Percentiles rank a stretch among this genome's conserved stretches.
Conservation (phyloP, 2,797 vertebrate genomes). For the Ptychobarbus kaznakovi region DNA sequence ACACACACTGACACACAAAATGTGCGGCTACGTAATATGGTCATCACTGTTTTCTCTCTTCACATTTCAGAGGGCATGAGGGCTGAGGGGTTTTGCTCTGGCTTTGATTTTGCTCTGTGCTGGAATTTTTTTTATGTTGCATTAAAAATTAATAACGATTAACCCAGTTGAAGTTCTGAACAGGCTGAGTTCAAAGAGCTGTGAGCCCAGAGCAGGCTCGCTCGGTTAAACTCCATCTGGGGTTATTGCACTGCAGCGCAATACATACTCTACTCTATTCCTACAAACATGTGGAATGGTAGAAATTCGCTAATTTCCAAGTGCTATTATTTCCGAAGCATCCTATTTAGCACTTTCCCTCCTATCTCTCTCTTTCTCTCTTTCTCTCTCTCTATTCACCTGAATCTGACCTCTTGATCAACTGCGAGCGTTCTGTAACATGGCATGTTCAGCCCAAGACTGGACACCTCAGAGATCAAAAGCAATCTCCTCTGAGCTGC, state of each 20-base stretch:
- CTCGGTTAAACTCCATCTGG: constrained; percentile 77
- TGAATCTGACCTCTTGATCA: constrained; percentile 81
- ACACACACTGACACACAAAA: constrained; percentile 47
- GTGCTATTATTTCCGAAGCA: constrained; percentile 12
- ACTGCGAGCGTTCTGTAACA: constrained; percentile 77
- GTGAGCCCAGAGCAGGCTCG: constrained; percentile 77
- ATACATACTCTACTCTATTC: constrained; percentile 64
- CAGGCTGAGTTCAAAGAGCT: constrained; percentile 84
- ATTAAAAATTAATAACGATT: constrained; percentile 88
- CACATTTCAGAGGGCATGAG: constrained; percentile 59
- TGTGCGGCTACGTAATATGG: constrained; percentile 34
- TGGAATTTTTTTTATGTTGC: constrained; percentile 74
- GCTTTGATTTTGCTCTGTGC: constrained; percentile 84
- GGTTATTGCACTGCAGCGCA: constrained; percentile 74
- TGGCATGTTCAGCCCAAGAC: constrained; percentile 79
- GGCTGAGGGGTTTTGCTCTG: constrained; percentile 74
- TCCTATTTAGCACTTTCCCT: background rate
- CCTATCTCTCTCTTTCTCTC: background rate
- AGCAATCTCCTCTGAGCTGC: constrained; percentile 82
- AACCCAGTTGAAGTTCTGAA: constrained; percentile 85
- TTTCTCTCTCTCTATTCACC: constrained; percentile 58
- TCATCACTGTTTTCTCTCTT: constrained; percentile 56
- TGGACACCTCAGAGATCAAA: constrained; percentile 85
- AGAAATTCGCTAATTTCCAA: background rate
- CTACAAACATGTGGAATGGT: constrained; percentile 56